A percentile compares a stretch with the other conserved stretches of the same genome.
phyloP scores from a whole-genome alignment of 2,113 vertebrate genomes.

The Actenoides lindsayi region DNA sequence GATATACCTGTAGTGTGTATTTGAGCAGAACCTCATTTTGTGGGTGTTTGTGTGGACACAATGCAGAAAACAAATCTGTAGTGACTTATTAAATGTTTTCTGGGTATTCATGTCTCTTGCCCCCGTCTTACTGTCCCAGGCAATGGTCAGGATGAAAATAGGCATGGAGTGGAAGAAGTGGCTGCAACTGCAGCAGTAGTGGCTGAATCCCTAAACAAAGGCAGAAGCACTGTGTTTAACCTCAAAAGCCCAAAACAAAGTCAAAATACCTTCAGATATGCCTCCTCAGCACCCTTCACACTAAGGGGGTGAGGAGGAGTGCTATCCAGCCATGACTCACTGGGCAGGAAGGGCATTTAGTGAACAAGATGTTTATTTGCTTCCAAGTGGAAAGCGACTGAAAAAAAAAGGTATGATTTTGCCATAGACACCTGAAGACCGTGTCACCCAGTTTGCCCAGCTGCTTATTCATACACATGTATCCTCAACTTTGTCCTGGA shows the following conservation, averaged over 20 bases:
- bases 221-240: not conserved
- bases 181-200: not conserved
- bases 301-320: rapidly evolving
- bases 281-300: not conserved
- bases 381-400: not conserved
- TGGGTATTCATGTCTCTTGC: not conserved
- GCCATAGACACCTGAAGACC: rapidly evolving
- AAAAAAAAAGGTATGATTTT: not conserved
- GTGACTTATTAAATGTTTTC: not conserved
- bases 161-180: not conserved
- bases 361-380: not conserved
- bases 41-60: not conserved
- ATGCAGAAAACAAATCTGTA: not conserved
- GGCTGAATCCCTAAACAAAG: not conserved
- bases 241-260: not conserved
- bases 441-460: not conserved
- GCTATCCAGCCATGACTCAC: rapidly evolving
- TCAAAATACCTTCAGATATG: not conserved
- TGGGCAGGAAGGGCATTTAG: not conserved
- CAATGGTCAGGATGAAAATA: not conserved
- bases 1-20: not conserved
- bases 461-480: not conserved
- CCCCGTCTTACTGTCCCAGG: not conserved
- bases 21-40: not conserved
- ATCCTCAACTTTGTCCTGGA: not conserved